A percentile compares a stretch with the other conserved stretches of the same genome.
phyloP scores from a whole-genome alignment of 2,888 invertebrate genomes.

The Nesidiocoris tenuis region DNA sequence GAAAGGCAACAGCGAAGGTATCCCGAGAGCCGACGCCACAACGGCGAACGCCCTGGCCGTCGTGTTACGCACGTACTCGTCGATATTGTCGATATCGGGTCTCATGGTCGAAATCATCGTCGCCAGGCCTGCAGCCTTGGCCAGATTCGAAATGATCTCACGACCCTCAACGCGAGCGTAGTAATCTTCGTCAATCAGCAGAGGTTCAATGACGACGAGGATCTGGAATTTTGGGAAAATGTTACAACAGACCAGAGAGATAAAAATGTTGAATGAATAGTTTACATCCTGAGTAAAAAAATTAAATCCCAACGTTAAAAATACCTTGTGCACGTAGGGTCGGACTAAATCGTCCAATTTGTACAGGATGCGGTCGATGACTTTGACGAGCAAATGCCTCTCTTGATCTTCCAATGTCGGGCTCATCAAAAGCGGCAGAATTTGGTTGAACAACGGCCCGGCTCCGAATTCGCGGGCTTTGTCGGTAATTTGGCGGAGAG shows the following conservation, averaged over 20 bases:
- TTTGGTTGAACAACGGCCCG: slow-evolving; percentile 98
- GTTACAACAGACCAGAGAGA: too few relatives aligned
- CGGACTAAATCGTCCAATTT: slow-evolving; percentile 97
- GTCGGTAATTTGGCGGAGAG: slow-evolving; percentile 95
- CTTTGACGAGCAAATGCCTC: slow-evolving; percentile 96
- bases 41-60: slow-evolving; percentile 99
- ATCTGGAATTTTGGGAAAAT: too few relatives aligned
- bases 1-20: slow-evolving; percentile 95
- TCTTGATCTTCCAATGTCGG: slow-evolving; percentile 99
- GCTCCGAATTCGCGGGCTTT: slow-evolving; percentile 98
- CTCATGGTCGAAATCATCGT: slow-evolving; percentile 99
- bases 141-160: slow-evolving; percentile 98
- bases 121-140: slow-evolving; percentile 97
- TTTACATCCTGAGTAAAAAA: too few relatives aligned
- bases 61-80: slow-evolving; percentile 98
- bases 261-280: too few relatives aligned
- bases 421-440: slow-evolving; percentile 97
- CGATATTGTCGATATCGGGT: slow-evolving; percentile 99
- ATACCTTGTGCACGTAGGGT: slow-evolving; percentile 95
- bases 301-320: too few relatives aligned
- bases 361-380: slow-evolving; percentile 96
- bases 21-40: slow-evolving; percentile 97
- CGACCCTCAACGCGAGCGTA: slow-evolving; percentile 99
- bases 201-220: slow-evolving; percentile 96
- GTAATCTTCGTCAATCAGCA: slow-evolving; percentile 99